Base-by-base conservation (phyloP, 2,888 invertebrate genomes). In the Campoplex nolae region DNA sequence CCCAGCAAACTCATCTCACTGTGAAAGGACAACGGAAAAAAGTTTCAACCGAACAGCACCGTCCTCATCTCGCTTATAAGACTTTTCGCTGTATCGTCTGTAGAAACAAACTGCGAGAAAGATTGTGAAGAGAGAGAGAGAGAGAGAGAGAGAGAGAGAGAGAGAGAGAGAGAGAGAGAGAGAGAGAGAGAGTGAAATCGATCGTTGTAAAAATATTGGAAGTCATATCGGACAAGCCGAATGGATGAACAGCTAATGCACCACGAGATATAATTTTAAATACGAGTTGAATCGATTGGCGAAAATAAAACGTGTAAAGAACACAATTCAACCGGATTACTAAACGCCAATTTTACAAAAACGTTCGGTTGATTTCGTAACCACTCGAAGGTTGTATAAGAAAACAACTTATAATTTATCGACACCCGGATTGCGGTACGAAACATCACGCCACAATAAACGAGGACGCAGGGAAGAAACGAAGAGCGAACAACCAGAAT, bases 261-360 rank as follows among this genome's bases (percentile, higher is more conserved):
- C 18, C 62, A 32, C 42, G 16, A 54, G 16, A 48, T 42, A 18
- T 42, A 65, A 74, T 77, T 81, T 62, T 77, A 78, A 78, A 86
- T 81, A 78, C 54, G 35, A 35, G 45, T 81, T 54, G 81, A 81
- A 77, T 84, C 76, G 73, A 84, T 81, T 68, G 62, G 11, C n/a
- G 51, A 23, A 35, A 45, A 56, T 74, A 4, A 6, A 58, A 28
- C 28, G 38, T 65, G 62, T 23, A 28, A 56, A 68, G 68, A 38
- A 75, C 80, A 51, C 18, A 65, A 65, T 42, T 28, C 58, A 35
- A 28, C n/a, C 16, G 68, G 68, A 56, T 56, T n/a, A 73, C 65
- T 48, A 48, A 18, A 23, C 32, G 75, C 28, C 56, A 42, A 16
- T 73, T 67, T 18, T 18, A 35, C 42, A 18, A 68, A 54, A 18